Conservation (phyloP, 2,797 vertebrate genomes). For the Megalops cyprinoides region DNA sequence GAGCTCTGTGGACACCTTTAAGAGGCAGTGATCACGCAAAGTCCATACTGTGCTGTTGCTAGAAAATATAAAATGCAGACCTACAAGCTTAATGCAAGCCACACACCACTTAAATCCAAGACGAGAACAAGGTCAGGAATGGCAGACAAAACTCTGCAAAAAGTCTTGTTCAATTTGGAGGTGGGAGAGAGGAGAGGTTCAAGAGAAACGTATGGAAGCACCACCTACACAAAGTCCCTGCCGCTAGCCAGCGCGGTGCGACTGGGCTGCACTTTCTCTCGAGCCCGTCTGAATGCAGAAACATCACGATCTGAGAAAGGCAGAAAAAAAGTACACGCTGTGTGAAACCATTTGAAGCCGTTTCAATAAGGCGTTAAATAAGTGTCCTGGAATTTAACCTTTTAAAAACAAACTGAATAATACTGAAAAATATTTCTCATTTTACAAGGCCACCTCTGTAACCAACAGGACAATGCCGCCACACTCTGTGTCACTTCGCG, state of each 20-base stretch:
- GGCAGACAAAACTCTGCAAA: too few species aligned
- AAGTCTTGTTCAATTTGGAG: neutral
- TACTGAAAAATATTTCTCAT: neutral
- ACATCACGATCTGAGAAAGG: neutral
- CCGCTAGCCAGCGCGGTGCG: neutral
- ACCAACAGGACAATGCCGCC: neutral
- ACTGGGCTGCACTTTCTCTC: constrained; percentile 1
- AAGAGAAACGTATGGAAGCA: too few species aligned
- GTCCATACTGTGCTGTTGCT: too few species aligned
- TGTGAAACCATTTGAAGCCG: constrained; percentile 5
- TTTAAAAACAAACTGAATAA: neutral
- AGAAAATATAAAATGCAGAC: too few species aligned
- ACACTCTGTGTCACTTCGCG: neutral
- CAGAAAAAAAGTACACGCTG: neutral
- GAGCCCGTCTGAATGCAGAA: neutral
- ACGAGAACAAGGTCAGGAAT: too few species aligned
- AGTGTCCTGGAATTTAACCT: neutral
- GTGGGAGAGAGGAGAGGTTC: too few species aligned
- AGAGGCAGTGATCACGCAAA: too few species aligned
- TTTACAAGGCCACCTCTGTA: neutral
- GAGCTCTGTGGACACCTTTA: too few species aligned
- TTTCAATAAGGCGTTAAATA: neutral
- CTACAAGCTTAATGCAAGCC: too few species aligned
- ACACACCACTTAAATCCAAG: too few species aligned
- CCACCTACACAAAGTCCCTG: constrained; percentile 12